Evolutionary conservation across 1,140 invertebrate genomes (phyloP), one percentile per base, ranked within the genome.

Genomic region (Papilio machaon): DNA sequence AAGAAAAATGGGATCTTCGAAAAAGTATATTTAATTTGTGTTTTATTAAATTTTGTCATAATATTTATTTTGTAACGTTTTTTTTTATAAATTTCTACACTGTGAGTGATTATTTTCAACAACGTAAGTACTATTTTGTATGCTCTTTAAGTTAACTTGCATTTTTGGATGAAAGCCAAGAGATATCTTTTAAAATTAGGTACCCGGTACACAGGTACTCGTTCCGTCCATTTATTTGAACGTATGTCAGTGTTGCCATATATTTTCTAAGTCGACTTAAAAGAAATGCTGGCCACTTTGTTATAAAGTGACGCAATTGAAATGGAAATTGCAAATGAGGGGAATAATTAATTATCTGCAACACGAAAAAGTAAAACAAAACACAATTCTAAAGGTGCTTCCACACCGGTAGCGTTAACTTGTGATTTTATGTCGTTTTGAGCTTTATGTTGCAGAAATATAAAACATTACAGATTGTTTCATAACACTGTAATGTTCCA

Each of bases 331-430:
- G 87, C 84, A 87, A 88, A 88, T 88, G 84, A 88, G 83, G 81
- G 83, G 73, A 82, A 85, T 83, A 87, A 88, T 88, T 88, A 87
- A 88, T 88, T 87, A 86, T 86, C 82, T 84, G 80, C 81, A 83
- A 70, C 47, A 60, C 60, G 19, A 70, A 47, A 76, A 78, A 80
- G 83, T 86, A 86, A 88, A 85, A 35, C 23, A 30, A 35, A 30
- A 64, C 38, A 70, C 64, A 30, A 35, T 70, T 70, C 64, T 70
- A 35, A 35, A 58, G 54, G 54, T 58, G 54, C n/a, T 58, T 5
- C 1, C 54, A 58, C 54, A 58, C n/a, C 4, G 17, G n/a, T 4
- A 58, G n/a, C 54, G n/a, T 19, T 58, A 7, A 10, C 3, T 58
- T 19, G 17, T n/a, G 17, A 54, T 10, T 49, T 3, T 13, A 54